Evolutionary conservation across 1,140 invertebrate species (phyloP).

Genomic region (Lasioglossum baleicum): DNA sequence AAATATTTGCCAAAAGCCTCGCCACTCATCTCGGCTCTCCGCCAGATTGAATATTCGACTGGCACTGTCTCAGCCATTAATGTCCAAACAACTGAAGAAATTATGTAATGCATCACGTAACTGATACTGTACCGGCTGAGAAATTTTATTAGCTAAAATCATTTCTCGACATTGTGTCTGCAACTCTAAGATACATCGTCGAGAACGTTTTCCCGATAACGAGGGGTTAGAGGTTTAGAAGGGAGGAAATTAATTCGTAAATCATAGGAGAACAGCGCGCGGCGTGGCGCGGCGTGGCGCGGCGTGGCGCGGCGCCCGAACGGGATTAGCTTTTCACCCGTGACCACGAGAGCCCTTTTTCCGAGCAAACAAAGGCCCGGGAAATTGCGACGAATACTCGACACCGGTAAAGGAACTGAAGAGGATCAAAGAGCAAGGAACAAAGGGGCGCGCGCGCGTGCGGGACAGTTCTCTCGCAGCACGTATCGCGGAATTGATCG

Average conservation of each 20-base stretch:
- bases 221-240: background rate
- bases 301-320: background rate
- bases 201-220: background rate
- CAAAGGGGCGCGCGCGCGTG: background rate
- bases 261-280: background rate
- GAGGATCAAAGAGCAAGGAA: slow-evolving; percentile 1
- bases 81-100: background rate
- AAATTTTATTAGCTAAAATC: no score
- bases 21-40: background rate
- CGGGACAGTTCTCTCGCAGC: background rate
- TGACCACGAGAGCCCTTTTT: slow-evolving; percentile 7
- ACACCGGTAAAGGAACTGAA: background rate
- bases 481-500: slow-evolving; percentile 34
- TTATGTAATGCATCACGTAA: background rate
- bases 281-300: no score
- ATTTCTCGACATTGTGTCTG: no score
- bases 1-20: slow-evolving; percentile 31
- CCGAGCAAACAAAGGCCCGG: background rate
- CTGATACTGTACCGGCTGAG: no score
- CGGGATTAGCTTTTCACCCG: background rate
- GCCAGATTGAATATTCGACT: slow-evolving; percentile 17
- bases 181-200: no score
- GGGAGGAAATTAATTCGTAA: slow-evolving; percentile 25
- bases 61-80: background rate
- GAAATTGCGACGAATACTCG: slow-evolving; percentile 7